A percentile compares a stretch with the other conserved stretches of the same genome.
phyloP scores from a whole-genome alignment of 2,113 vertebrate genomes.

The Petrocephalus zakoni region DNA sequence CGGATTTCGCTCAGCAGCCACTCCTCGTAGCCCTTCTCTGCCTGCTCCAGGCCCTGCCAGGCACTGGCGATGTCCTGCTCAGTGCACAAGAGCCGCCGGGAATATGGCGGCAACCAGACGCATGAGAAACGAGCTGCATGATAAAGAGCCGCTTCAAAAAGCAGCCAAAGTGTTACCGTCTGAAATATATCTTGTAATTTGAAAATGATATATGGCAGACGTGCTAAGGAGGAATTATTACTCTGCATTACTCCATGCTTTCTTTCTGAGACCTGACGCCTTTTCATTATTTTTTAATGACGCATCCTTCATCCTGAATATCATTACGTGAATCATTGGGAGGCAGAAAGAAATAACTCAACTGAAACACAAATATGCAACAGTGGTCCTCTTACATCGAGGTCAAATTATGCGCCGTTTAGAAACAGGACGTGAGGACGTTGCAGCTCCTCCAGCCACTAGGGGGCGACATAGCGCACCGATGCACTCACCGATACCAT shows the following conservation, averaged over 20 bases:
- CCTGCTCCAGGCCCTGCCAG: constrained; percentile 72
- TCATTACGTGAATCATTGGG: neutral
- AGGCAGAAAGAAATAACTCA: neutral
- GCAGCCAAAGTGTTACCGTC: neutral
- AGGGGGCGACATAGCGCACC: neutral
- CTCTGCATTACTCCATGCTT: neutral
- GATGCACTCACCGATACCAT: constrained; percentile 68
- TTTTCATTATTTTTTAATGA: neutral
- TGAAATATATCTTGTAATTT: neutral
- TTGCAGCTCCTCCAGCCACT: neutral
- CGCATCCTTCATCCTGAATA: neutral
- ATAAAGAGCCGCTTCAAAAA: neutral
- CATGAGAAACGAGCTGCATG: neutral
- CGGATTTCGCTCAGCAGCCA: constrained; percentile 71
- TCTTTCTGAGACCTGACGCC: neutral
- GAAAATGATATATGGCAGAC: neutral
- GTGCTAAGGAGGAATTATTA: neutral
- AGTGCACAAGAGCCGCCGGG: neutral
- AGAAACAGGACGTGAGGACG: neutral
- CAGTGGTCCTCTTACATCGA: neutral
- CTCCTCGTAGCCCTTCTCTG: constrained; percentile 70
- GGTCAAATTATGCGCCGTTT: neutral
- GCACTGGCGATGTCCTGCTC: constrained; percentile 64
- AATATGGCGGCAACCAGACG: neutral
- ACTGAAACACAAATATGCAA: neutral